Evolutionary conservation across 2,113 vertebrate genomes (phyloP), one percentile per base, ranked within the genome.

Genomic region (Puffinus mauretanicus): DNA sequence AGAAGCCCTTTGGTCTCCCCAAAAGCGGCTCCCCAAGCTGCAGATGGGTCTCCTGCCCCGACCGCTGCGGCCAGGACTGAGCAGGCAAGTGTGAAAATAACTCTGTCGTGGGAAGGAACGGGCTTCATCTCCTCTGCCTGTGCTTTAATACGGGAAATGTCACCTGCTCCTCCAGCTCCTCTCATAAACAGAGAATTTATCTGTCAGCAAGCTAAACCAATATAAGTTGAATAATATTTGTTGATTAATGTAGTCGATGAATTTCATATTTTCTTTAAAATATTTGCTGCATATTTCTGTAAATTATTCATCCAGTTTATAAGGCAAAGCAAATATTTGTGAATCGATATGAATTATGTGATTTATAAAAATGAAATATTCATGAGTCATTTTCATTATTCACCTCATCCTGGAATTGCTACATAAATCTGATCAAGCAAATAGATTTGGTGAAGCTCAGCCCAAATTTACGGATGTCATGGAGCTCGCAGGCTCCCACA

Each of bases 311-410:
- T 89, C 91, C 3, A 12, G 69, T 94, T 94, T 94, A 92, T 94
- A 94, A 95, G 78, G 95, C 88, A 93, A 92, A 97, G 94, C 96
- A 96, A 97, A 97, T 96, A 97, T 97, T 96, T 97, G 97, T 94
- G 96, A 96, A 95, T 93, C 91, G 88, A 94, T 94, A 86, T 86
- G 93, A 94, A 96, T 97, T 92, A 89, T 69, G 91, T 87, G 94
- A 94, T 95, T 92, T 96, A 89, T 93, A 88, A 92, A 75, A 84
- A 97, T 96, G 95, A 95, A 96, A 96, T 97, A 96, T 96, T 95
- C 93, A 97, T 96, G 94, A 97, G 86, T 92, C 83, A 26, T 95
- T 97, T 96, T 93, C 95, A 96, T 95, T 95, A 94, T 92, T 96
- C 95, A 94, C 96, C 86, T 96, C 81, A 17, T 95, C 94, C 95